phyloP scores from a whole-genome alignment of 2,113 vertebrate genomes.

The Pseudorasbora parva region DNA sequence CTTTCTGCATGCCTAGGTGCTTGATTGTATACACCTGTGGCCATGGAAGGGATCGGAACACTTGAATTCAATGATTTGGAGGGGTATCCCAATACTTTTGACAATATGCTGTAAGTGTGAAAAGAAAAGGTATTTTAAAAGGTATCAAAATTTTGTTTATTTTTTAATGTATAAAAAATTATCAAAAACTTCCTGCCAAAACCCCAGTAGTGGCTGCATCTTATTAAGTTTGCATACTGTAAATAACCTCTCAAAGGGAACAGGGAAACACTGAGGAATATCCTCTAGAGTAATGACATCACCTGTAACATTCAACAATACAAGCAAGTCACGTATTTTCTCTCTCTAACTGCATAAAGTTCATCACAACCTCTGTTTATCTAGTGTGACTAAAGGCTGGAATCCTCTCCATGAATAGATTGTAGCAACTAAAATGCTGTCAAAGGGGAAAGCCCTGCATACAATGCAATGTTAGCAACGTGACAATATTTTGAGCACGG shows the following conservation, averaged over 20 bases:
- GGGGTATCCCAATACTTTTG: too few relatives aligned
- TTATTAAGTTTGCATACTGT: background rate
- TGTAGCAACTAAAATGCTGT: background rate
- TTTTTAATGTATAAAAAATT: background rate
- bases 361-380: slow-evolving; percentile 8
- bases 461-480: slow-evolving; percentile 15
- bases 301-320: background rate
- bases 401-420: slow-evolving; percentile 30
- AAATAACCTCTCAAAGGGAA: background rate
- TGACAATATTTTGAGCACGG: slow-evolving; percentile 17
- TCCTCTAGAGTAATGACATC: slow-evolving; percentile 4
- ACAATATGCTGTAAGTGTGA: background rate
- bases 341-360: background rate
- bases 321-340: slow-evolving; percentile 2
- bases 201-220: background rate
- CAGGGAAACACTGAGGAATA: background rate
- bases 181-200: background rate
- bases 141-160: too few relatives aligned
- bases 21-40: too few relatives aligned
- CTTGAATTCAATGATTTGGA: too few relatives aligned
- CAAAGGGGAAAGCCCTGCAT: background rate
- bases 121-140: background rate
- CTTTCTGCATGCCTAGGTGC: too few relatives aligned
- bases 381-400: slow-evolving; percentile 33
- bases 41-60: too few relatives aligned